Base-by-base conservation (phyloP, 2,888 invertebrate genomes). In the Drosophila demipolita region DNA sequence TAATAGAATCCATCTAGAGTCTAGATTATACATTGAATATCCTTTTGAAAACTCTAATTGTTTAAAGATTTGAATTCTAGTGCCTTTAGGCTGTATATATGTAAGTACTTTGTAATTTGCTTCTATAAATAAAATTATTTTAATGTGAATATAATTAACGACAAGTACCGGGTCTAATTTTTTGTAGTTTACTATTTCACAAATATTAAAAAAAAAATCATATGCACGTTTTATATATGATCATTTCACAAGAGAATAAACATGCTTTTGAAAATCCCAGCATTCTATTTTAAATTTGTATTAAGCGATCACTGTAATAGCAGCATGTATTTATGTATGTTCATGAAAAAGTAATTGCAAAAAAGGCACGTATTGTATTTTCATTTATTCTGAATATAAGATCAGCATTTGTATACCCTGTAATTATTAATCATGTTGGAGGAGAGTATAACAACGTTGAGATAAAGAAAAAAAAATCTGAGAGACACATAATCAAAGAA, bases 321-420 rank as follows among this genome's bases (percentile, higher is more conserved):
- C 7, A 20, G 3, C 20, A 20, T 15, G 15, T 23, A 4, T 45
- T 45, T 45, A 20, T 45, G n/a, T 20, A 20, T 20, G 29, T 12
- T 29, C 29, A 42, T 20, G 20, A 32, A 32, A 40, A 9, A 20
- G 40, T 32, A 57, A 57, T 40, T 15, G 17, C 32, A 9, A 23
- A 32, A 40, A 32, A 15, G 29, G 29, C 57, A 57, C 57, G 57
- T 57, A 23, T 15, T 42, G 32, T 20, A 42, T 57, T 57, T 57
- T 20, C 20, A 42, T 29, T 38, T 23, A 26, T 29, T n/a, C 7
- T 55, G 17, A 38, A 26, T 38, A 26, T 23, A 36, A n/a, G 15
- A 54, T 29, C 17, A n/a, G 11, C 29, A n/a, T 8, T 33, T 38
- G 7, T 26, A 38, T 29, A 38, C 55, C 26, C 55, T 55, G 40